phyloP scores from a whole-genome alignment of 2,888 invertebrate species.

The Psylliodes chrysocephalus region DNA sequence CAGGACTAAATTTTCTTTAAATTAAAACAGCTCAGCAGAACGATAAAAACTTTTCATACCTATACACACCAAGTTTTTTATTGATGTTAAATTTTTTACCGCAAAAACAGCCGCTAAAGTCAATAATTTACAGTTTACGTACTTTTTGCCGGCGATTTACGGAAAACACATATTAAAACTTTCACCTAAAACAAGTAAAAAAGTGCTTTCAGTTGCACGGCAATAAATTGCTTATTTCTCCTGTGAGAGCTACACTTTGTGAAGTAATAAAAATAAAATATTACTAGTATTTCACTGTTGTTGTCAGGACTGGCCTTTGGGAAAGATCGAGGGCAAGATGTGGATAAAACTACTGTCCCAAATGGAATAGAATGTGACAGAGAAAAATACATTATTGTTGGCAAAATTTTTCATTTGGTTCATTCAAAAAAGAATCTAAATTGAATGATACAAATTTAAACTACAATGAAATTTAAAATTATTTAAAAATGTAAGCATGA shows the following conservation, averaged over 20 bases:
- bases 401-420: too few relatives aligned
- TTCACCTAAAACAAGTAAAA: background rate
- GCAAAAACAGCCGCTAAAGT: background rate
- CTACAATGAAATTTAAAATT: too few relatives aligned
- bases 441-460: too few relatives aligned
- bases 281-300: background rate
- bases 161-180: background rate
- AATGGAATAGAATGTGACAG: too few relatives aligned
- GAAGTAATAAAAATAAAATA: conserved; percentile 2
- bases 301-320: background rate
- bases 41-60: background rate
- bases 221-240: background rate
- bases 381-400: too few relatives aligned
- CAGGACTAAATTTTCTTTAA: too few relatives aligned
- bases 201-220: background rate
- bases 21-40: background rate
- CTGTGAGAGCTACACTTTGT: background rate
- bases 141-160: background rate
- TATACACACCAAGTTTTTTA: background rate
- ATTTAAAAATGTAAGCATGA: too few relatives aligned
- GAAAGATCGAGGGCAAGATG: background rate
- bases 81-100: background rate
- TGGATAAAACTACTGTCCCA: too few relatives aligned
- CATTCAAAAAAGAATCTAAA: too few relatives aligned
- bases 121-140: background rate